Percentiles rank a stretch among this genome's conserved stretches.
Evolutionary conservation across 1,140 invertebrate species (phyloP).

Genomic region (Brachionus angularis): DNA sequence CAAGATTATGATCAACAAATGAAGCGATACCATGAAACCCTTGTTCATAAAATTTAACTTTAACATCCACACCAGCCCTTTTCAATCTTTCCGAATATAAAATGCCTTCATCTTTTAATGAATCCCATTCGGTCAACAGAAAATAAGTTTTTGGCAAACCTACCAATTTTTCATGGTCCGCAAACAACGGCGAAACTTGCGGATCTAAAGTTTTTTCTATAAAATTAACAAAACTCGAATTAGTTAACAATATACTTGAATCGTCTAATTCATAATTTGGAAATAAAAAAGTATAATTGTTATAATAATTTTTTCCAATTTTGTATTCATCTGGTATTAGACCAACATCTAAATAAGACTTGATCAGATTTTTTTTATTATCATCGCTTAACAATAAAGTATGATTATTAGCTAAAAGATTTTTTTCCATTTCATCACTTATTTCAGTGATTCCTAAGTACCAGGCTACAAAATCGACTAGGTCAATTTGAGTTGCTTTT

Average conservation of each 20-base stretch:
- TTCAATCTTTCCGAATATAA: conserved; percentile 7
- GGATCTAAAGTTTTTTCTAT: conserved; percentile 8
- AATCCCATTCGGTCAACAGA: conserved; percentile 25
- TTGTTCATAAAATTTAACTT: conserved; percentile 28
- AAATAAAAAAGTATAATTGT: neutral
- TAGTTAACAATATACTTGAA: neutral
- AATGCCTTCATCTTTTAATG: conserved; percentile 31
- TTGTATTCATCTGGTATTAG: conserved; percentile 23
- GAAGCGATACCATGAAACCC: conserved; percentile 38
- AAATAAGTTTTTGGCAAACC: conserved; percentile 34
- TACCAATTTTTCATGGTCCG: neutral
- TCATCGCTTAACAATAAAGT: conserved; percentile 1
- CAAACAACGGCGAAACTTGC: conserved; percentile 18
- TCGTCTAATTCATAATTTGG: conserved; percentile 15
- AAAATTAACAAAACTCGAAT: neutral
- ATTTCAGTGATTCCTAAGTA: conserved; percentile 15
- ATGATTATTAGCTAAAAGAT: conserved; percentile 21
- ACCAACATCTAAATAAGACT: conserved; percentile 20
- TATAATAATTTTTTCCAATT: neutral
- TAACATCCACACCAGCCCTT: conserved; percentile 30
- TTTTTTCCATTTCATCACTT: conserved; percentile 5
- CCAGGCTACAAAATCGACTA: conserved; percentile 14
- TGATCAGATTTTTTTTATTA: neutral
- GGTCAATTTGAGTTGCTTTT: conserved; percentile 24
- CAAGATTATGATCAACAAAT: neutral